A percentile compares a stretch with the other conserved stretches of the same genome.
Evolutionary conservation across 1,140 invertebrate species (phyloP).

Genomic region (Bombyx mandarina): DNA sequence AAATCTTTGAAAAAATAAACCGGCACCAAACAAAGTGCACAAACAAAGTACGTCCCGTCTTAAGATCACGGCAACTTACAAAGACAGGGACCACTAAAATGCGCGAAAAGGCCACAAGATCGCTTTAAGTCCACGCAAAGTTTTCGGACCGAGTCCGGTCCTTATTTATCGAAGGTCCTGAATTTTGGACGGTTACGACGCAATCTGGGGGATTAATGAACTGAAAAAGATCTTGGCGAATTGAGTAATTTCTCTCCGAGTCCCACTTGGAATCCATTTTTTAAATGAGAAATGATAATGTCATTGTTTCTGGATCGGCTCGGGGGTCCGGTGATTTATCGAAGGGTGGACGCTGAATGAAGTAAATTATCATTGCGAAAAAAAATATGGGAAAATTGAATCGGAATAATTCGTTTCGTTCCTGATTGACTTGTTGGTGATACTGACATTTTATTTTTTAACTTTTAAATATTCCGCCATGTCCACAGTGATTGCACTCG

Average conservation of each 20-base stretch:
- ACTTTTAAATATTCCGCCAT: too few relatives aligned
- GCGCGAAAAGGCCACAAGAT: conserved; percentile 17
- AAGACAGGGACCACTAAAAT: conserved; percentile 1
- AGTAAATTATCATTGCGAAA: conserved; percentile 5
- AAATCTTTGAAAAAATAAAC: too few relatives aligned
- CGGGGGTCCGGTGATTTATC: conserved; percentile 10
- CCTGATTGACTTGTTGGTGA: too few relatives aligned
- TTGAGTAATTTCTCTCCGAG: conserved; percentile 46
- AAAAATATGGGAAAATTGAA: not conserved
- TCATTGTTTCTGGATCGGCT: conserved; percentile 13
- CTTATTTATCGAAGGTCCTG: conserved; percentile 30
- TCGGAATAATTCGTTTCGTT: not conserved
- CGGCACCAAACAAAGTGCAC: too few relatives aligned
- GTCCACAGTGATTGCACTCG: too few relatives aligned
- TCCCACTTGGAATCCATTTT: conserved; percentile 18
- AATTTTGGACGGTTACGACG: conserved; percentile 32
- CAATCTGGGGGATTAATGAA: conserved; percentile 53
- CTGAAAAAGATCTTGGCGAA: conserved; percentile 51
- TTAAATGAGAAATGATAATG: conserved; percentile 27
- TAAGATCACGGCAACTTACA: too few relatives aligned
- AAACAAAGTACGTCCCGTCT: too few relatives aligned
- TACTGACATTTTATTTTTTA: too few relatives aligned
- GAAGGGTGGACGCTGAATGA: not conserved
- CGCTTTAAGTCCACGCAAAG: conserved; percentile 2
- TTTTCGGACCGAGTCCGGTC: conserved; percentile 12